Evolutionary conservation across 1,140 invertebrate species (phyloP).

Genomic region (Maniola jurtina): DNA sequence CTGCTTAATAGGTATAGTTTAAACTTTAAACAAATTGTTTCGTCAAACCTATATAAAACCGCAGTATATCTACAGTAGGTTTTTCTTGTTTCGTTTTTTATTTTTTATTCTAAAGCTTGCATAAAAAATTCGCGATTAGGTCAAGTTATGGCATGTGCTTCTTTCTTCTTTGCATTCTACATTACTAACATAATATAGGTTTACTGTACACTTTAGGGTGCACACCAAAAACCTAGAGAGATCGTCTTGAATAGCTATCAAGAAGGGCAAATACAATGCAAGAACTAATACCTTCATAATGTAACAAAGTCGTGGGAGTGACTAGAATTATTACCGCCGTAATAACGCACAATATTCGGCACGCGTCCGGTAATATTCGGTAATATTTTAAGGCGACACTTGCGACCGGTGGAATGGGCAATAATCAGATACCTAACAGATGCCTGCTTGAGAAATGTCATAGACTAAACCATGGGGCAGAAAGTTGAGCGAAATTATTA

Average conservation of each 20-base stretch:
- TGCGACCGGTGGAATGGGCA: constrained; percentile 54
- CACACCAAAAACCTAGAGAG: not conserved
- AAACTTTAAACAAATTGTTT: no score
- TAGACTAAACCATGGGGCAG: constrained; percentile 35
- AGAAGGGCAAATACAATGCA: not conserved
- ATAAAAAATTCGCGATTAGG: no score
- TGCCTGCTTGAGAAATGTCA: constrained; percentile 56
- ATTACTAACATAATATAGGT: no score
- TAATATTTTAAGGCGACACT: constrained; percentile 70
- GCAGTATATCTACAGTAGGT: no score
- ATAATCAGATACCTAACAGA: constrained; percentile 71
- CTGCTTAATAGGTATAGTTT: no score
- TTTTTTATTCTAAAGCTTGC: no score
- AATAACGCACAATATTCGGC: constrained; percentile 53
- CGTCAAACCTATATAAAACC: no score
- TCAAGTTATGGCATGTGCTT: no score
- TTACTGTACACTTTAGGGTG: no score
- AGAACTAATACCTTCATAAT: not conserved
- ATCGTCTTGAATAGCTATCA: not conserved
- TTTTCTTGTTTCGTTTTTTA: no score
- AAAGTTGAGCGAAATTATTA: not conserved
- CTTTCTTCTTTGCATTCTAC: no score
- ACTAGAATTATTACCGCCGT: constrained; percentile 46
- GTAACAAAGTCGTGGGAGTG: constrained; percentile 14
- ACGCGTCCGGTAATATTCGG: constrained; percentile 56